These are phyloP conservation scores for Calephelis nemesis DNA, from an alignment of 1,140 invertebrate genomes.

Conservation along the genomic window DNA sequence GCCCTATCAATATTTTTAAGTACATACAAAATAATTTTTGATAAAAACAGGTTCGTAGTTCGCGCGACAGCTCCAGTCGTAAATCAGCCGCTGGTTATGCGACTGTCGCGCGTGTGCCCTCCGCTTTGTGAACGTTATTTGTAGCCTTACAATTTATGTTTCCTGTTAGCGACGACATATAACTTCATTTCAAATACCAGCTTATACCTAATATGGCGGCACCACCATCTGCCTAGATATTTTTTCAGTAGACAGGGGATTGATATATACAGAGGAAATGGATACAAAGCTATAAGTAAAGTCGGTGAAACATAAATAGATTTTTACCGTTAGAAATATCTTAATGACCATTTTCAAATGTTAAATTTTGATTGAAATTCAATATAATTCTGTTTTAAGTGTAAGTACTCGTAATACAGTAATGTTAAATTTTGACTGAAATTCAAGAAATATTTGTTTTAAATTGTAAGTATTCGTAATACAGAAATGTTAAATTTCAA, in stretches of 20 bases:
- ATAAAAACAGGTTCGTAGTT: conserved; percentile 4
- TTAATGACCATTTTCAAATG: too few species aligned
- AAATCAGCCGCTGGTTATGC: conserved; percentile 12
- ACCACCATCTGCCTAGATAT: conserved; percentile 10
- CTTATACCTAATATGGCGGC: conserved; percentile 11
- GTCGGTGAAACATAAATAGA: neutral
- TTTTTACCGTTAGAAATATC: too few species aligned
- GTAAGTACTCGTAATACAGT: too few species aligned
- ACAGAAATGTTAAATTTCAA: too few species aligned
- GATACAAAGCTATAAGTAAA: neutral
- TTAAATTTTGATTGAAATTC: too few species aligned
- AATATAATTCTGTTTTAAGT: too few species aligned
- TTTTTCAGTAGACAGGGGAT: conserved; percentile 7
- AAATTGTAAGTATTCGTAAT: too few species aligned
- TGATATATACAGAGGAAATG: conserved; percentile 9
- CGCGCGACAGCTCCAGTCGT: neutral
- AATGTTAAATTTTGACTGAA: too few species aligned
- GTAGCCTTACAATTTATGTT: conserved; percentile 15
- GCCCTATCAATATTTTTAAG: too few species aligned
- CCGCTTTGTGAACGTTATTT: conserved; percentile 15
- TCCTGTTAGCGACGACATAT: conserved; percentile 15
- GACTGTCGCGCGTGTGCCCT: conserved; percentile 13
- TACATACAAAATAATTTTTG: neutral
- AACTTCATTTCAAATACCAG: conserved; percentile 14
- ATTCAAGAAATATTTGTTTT: too few species aligned